phyloP scores from a whole-genome alignment of 2,888 invertebrate genomes.

The Spilosoma lubricipeda region DNA sequence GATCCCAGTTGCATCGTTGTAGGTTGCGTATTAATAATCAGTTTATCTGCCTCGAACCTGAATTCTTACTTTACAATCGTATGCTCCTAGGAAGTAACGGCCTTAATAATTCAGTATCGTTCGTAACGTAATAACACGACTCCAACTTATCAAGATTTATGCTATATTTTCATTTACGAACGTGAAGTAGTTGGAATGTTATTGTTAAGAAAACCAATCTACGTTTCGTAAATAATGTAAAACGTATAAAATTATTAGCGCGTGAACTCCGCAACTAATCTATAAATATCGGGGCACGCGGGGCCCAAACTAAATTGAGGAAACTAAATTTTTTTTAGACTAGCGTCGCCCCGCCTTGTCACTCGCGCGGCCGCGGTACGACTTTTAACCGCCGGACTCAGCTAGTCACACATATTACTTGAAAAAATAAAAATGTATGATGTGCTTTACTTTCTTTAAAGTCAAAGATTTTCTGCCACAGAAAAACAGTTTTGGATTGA shows the following conservation, averaged over 20 bases:
- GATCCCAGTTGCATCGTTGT: not conserved
- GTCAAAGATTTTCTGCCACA: too few relatives aligned
- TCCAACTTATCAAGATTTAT: slow-evolving; percentile 1
- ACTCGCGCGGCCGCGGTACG: too few relatives aligned
- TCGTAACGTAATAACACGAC: not conserved
- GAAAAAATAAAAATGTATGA: too few relatives aligned
- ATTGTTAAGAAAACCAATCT: slow-evolving; percentile 10
- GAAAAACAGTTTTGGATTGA: too few relatives aligned
- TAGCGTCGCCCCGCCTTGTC: too few relatives aligned
- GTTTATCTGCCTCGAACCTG: not conserved
- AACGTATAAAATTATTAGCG: not conserved
- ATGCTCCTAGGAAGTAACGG: not conserved
- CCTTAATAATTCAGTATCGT: not conserved
- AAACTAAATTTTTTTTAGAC: too few relatives aligned
- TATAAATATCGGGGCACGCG: not conserved
- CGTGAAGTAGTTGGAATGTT: not conserved
- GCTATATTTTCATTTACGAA: not conserved
- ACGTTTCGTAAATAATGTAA: not conserved
- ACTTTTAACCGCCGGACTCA: too few relatives aligned
- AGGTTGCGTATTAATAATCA: not conserved
- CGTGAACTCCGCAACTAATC: not conserved
- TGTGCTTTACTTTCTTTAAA: too few relatives aligned
- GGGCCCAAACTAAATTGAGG: too few relatives aligned
- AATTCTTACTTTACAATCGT: not conserved
- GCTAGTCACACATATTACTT: too few relatives aligned